Percentiles rank a stretch among this genome's conserved stretches.
These are phyloP conservation scores for Chrysolina haemoptera DNA, from an alignment of 2,888 invertebrate species.

Conservation along the genomic window DNA sequence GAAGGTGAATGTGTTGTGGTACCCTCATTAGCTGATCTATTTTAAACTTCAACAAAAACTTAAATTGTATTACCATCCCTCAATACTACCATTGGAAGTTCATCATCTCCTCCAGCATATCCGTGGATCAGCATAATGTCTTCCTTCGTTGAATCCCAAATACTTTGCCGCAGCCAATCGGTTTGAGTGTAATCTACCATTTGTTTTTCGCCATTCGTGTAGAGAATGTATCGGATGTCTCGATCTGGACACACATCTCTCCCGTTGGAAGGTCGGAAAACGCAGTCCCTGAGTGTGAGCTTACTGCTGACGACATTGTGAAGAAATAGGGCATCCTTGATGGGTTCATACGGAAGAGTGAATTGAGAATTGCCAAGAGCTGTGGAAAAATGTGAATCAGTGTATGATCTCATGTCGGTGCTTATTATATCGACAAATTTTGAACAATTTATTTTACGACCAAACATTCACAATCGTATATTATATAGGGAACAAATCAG, in stretches of 20 bases:
- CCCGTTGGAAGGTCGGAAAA: conserved; percentile 73
- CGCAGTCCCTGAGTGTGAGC: conserved; percentile 78
- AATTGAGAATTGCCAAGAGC: conserved; percentile 45
- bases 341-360: conserved; percentile 68
- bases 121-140: conserved; percentile 82
- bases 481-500: no score
- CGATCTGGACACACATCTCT: conserved; percentile 82
- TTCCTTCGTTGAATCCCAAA: conserved; percentile 80
- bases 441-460: no score
- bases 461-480: no score
- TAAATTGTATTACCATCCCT: conserved; percentile 74
- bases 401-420: not conserved
- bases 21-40: not conserved
- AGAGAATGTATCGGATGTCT: conserved; percentile 77
- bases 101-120: conserved; percentile 84
- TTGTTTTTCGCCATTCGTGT: conserved; percentile 73
- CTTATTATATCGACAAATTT: no score
- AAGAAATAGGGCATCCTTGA: conserved; percentile 77
- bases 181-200: conserved; percentile 73
- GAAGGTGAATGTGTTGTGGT: no score
- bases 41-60: not conserved
- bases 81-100: conserved; percentile 80
- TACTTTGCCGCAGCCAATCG: conserved; percentile 83
- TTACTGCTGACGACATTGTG: conserved; percentile 75
- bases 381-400: conserved; percentile 33